Percentiles rank a stretch among this genome's conserved stretches.
phyloP scores from a whole-genome alignment of 2,797 vertebrate species.

The Protonibea diacanthus region DNA sequence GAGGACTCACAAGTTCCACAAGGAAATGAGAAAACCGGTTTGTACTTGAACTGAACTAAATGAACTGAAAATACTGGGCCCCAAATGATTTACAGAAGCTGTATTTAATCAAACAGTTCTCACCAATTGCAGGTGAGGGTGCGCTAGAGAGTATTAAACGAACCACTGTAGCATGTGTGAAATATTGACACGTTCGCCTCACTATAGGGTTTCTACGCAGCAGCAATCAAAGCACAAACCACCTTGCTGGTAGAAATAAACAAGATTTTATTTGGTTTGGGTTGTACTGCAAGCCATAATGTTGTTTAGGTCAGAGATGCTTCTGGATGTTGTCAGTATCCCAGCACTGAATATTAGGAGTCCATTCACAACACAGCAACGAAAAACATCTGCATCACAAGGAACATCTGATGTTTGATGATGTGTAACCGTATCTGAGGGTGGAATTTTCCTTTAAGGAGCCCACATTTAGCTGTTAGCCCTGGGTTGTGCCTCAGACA shows the following conservation, averaged over 20 bases:
- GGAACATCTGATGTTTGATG: not conserved
- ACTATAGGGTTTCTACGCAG: not conserved
- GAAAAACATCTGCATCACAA: not conserved
- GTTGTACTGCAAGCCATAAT: not conserved
- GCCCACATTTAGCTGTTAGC: conserved; percentile 56
- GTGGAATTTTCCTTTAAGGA: conserved; percentile 64
- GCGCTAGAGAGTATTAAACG: not conserved
- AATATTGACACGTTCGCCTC: not conserved
- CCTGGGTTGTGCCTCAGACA: conserved; percentile 52
- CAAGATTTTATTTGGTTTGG: not conserved
- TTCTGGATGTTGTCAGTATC: conserved; percentile 1
- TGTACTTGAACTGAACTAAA: not conserved
- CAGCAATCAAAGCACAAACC: not conserved
- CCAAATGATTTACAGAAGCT: not conserved
- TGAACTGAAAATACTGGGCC: not conserved
- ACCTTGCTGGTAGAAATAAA: not conserved
- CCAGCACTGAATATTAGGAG: conserved; percentile 6
- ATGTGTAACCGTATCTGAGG: conserved; percentile 16
- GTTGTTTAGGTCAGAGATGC: not conserved
- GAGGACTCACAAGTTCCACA: not conserved
- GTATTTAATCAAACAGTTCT: not conserved
- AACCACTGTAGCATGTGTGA: not conserved
- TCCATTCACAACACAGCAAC: not conserved
- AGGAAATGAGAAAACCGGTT: not conserved
- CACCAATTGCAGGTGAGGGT: not conserved